Evolutionary conservation across 2,113 vertebrate genomes (phyloP), one percentile per base, ranked within the genome.

Genomic region (Datnioides undecimradiatus): DNA sequence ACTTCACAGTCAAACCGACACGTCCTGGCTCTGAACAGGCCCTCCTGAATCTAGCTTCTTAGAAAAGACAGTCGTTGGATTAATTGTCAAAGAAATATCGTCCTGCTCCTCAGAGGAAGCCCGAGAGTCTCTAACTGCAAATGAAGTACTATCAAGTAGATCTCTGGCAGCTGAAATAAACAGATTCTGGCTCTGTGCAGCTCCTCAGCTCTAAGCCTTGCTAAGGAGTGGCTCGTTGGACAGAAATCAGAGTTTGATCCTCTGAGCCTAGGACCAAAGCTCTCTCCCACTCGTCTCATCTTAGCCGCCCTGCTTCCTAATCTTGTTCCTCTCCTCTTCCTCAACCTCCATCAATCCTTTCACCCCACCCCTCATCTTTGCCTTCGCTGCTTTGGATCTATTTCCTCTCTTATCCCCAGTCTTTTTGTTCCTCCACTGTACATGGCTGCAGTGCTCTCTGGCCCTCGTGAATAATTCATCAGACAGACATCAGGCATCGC

Each of bases 381-480:
- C 33, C 25, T 55, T 27, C 21, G 11, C 33, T 58, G 38, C 33
- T 70, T 33, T 51, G 34, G 19, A n/a, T 63, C 43, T 0, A 46
- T 31, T n/a, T 34, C 70, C 25, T 59, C 31, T 75, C 60, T 23
- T 3, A 49, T 66, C 43, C 45, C 27, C 5, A 11, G 29, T 48
- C 38, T 43, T 31, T 59, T 29, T 54, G 27, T 60, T 82, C 60
- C 59, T 85, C 10, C 27, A 19, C 79, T 63, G 31, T 67, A 73
- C 51, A 11, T 36, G 49, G 29, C 62, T 62, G 40, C 23, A 13
- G 57, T 31, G 19, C 52, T 68, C 27, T 74, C 73, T 68, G 66
- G 73, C 76, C 66, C 45, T 79, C 23, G 48, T 92, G 79, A 87
- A 91, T 81, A 59, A 86, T 75, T 80, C 72, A 89, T 17, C 41